Evolutionary conservation across 2,888 invertebrate species (phyloP), one percentile per base, ranked within the genome.

Genomic region (Drosophila vallismaia): DNA sequence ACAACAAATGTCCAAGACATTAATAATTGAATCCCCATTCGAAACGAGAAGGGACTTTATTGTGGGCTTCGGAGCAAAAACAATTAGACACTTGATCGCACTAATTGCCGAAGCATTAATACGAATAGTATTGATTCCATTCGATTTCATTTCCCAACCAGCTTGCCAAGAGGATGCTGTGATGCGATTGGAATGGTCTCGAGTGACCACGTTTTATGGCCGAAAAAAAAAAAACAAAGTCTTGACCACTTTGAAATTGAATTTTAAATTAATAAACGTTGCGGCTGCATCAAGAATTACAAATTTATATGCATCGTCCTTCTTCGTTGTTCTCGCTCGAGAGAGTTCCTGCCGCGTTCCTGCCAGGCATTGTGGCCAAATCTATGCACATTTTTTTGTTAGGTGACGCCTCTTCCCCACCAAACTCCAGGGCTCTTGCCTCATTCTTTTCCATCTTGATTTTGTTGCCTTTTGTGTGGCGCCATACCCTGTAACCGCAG

Each of bases 211-310:
- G 63, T 59, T 57, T 48, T 57, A 54, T 48, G 63, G 49, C 50
- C 19, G 19, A 19, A 19, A 19, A 19, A 19, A 19, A 53, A 26
- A 10, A 49, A 33, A 44, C 49, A 31, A 8, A 46, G 58, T 56
- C 81, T 74, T 83, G 86, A 79, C 80, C 84, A 88, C 64, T 82
- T 79, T 82, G 73, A 89, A 88, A 89, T 89, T 88, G 89, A 88
- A 89, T 88, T 88, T 88, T 86, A 89, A 88, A 88, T 89, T 89
- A 89, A 88, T 88, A 89, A 89, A 87, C 78, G 87, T 79, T 85
- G 82, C 71, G 88, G 89, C 73, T 80, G 74, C 85, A 78, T 81
- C 87, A 82, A 75, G 85, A 81, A 88, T 89, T 80, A 89, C 89
- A 89, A 89, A 89, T 89, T 89, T 88, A 88, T 88, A 78, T 62